Evolutionary conservation across 1,140 invertebrate species (phyloP).

Genomic region (Antheraea mylitta): DNA sequence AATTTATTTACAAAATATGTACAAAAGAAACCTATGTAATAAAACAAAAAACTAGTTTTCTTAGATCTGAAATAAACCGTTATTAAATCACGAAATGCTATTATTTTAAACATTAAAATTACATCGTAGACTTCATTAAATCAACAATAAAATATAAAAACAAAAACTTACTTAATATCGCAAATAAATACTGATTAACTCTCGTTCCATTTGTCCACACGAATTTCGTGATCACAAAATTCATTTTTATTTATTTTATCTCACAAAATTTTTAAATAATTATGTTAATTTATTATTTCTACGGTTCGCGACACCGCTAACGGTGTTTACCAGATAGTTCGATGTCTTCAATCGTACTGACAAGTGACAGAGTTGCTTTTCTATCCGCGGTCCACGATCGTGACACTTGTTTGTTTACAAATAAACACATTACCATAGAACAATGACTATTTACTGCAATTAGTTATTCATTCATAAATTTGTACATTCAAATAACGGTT

Average conservation of each 20-base stretch:
- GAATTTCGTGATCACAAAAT: constrained; percentile 57
- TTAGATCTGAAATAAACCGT: too few relatives aligned
- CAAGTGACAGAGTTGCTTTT: too few relatives aligned
- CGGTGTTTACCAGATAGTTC: constrained; percentile 38
- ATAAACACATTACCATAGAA: too few relatives aligned
- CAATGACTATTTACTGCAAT: too few relatives aligned
- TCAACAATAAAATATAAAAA: constrained; percentile 8
- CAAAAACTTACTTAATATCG: constrained; percentile 54
- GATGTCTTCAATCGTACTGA: constrained; percentile 40
- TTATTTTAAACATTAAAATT: too few relatives aligned
- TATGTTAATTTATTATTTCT: background rate
- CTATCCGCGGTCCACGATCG: background rate
- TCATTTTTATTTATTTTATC: constrained; percentile 45
- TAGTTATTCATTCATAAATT: too few relatives aligned
- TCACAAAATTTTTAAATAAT: constrained; percentile 19
- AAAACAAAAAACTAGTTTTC: too few relatives aligned
- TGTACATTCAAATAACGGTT: too few relatives aligned
- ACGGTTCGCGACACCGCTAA: constrained; percentile 24
- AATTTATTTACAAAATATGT: too few relatives aligned
- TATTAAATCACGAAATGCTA: too few relatives aligned
- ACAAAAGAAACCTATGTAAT: too few relatives aligned
- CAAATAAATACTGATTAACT: constrained; percentile 65
- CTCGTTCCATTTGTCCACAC: constrained; percentile 61
- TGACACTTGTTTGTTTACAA: too few relatives aligned
- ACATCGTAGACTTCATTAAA: background rate